Evolutionary conservation across 1,140 invertebrate species (phyloP).

Genomic region (Sarcophaga peregrina): DNA sequence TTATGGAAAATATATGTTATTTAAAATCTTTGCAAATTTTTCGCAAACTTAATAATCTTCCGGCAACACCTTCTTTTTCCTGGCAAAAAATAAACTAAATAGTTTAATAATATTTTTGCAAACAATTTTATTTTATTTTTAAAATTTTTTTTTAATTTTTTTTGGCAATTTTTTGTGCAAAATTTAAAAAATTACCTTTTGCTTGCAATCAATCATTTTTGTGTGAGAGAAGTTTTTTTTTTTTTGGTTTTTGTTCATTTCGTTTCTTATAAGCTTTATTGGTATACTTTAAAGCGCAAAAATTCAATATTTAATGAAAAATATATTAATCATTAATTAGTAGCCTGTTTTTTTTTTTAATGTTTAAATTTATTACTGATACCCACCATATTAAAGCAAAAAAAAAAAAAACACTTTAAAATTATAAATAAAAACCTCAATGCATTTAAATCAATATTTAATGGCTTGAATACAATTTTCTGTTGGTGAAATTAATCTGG

Average conservation of each 20-base stretch:
- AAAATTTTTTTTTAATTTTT: too few relatives aligned
- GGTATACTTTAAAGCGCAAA: background rate
- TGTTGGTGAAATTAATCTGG: too few relatives aligned
- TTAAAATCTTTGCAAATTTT: background rate
- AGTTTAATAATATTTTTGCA: background rate
- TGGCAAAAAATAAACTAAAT: background rate
- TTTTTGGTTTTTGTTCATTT: too few relatives aligned
- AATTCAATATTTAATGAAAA: background rate
- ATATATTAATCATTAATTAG: constrained; percentile 2
- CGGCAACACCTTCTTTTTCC: constrained; percentile 27
- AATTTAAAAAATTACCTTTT: background rate
- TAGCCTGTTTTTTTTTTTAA: background rate
- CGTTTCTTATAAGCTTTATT: background rate
- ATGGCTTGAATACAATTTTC: too few relatives aligned
- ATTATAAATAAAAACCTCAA: too few relatives aligned
- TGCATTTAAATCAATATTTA: too few relatives aligned
- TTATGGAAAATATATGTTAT: background rate
- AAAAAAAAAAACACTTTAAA: too few relatives aligned
- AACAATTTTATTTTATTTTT: background rate
- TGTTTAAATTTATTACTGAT: too few relatives aligned
- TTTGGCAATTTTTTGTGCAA: background rate
- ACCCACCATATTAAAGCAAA: too few relatives aligned
- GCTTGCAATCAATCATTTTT: background rate
- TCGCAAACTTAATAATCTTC: constrained; percentile 28
- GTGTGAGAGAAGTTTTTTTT: background rate